Evolutionary conservation across 2,888 invertebrate species (phyloP).

Genomic region (Agrochola lota): DNA sequence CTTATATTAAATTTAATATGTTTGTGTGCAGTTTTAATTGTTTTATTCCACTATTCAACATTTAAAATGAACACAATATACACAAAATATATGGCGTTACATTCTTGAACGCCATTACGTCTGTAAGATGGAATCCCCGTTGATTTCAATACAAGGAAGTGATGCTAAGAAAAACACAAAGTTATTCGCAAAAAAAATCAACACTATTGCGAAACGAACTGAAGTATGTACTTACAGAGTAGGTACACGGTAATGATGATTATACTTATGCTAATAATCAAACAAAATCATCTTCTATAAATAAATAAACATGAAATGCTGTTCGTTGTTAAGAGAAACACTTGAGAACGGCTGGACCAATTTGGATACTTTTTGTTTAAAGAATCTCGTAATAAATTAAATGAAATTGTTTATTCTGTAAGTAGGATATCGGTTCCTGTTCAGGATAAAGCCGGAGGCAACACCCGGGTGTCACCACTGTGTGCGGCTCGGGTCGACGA

Average conservation of each 20-base stretch:
- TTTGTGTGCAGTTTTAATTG: constrained; percentile 4
- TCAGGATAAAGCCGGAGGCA: no score
- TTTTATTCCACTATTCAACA: constrained; percentile 24
- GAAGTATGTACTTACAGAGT: not conserved
- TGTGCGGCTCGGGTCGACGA: no score
- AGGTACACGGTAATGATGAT: constrained; percentile 5
- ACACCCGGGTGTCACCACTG: no score
- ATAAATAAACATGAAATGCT: no score
- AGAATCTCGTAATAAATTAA: no score
- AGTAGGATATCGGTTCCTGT: no score
- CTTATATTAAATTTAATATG: not conserved
- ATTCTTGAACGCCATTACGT: constrained; percentile 25
- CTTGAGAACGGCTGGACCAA: no score
- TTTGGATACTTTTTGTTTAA: no score
- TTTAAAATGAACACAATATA: not conserved
- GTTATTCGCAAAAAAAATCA: constrained; percentile 24
- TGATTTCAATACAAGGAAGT: constrained; percentile 36
- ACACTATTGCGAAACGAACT: not conserved
- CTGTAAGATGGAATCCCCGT: constrained; percentile 28
- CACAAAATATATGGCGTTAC: constrained; percentile 33
- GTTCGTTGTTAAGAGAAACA: no score
- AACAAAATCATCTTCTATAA: no score
- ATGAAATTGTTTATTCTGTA: no score
- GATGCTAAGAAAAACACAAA: not conserved
- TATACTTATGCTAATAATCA: not conserved